A percentile compares a stretch with the other conserved stretches of the same genome.
Evolutionary conservation across 1,140 invertebrate genomes (phyloP).

Genomic region (Eufriesea mexicana): DNA sequence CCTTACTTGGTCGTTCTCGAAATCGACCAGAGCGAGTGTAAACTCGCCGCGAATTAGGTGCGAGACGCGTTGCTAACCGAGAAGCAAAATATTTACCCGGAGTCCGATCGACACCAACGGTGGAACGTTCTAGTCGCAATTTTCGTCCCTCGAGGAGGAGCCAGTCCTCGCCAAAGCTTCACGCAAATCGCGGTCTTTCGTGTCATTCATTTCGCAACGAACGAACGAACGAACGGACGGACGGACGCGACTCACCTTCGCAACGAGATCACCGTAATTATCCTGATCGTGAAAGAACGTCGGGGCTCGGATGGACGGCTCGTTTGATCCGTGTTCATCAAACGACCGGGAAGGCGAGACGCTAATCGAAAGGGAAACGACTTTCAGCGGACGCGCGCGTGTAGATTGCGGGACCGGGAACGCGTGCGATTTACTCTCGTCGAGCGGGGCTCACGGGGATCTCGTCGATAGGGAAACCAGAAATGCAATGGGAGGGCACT

Average conservation of each 20-base stretch:
- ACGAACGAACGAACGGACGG: background rate
- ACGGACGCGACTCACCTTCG: constrained; percentile 9
- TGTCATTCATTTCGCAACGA: background rate
- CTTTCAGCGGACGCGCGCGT: constrained; percentile 24
- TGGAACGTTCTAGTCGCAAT: background rate
- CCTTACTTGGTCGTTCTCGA: background rate
- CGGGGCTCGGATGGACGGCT: background rate
- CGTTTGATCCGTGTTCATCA: constrained; percentile 23
- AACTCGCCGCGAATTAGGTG: background rate
- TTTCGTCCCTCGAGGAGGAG: constrained; percentile 9
- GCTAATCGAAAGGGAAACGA: constrained; percentile 64
- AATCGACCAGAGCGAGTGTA: background rate
- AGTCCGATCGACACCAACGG: background rate
- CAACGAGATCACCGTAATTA: constrained; percentile 37
- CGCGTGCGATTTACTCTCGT: constrained; percentile 43
- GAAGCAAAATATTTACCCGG: background rate
- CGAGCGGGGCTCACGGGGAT: constrained; percentile 40
- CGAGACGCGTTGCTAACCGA: background rate
- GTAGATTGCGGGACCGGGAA: constrained; percentile 50
- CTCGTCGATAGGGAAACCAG: constrained; percentile 52
- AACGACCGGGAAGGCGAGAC: constrained; percentile 25
- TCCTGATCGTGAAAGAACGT: background rate
- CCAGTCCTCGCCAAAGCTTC: background rate
- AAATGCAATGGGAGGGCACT: constrained; percentile 52
- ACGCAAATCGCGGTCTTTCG: background rate